These are phyloP conservation scores for Platyrinchus mystaceus DNA, from an alignment of 2,797 vertebrate genomes.

Conservation along the genomic window DNA sequence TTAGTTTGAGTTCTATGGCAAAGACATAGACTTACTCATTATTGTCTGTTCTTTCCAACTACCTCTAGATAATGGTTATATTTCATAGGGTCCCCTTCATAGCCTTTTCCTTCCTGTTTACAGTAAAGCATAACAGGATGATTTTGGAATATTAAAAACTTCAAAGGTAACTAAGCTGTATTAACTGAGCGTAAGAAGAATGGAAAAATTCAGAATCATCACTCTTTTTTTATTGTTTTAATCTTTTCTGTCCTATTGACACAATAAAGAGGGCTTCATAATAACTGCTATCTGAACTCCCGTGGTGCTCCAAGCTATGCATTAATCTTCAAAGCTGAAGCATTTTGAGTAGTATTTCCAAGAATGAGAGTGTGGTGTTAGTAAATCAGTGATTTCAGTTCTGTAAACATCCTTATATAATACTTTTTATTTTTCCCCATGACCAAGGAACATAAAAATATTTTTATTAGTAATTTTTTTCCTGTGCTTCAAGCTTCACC, in stretches of 20 bases:
- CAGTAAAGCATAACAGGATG: not conserved
- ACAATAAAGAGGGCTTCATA: not conserved
- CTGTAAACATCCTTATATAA: not conserved
- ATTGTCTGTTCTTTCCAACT: not conserved
- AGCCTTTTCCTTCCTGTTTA: not conserved
- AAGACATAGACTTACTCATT: not conserved
- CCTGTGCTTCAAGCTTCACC: not conserved
- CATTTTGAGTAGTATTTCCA: not conserved
- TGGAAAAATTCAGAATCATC: not conserved
- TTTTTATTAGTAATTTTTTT: not conserved
- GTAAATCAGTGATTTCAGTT: not conserved
- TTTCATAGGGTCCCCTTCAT: not conserved
- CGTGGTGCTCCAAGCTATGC: not conserved
- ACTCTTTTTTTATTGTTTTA: slow-evolving; percentile 13
- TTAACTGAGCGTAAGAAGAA: not conserved
- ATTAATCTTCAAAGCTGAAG: slow-evolving; percentile 10
- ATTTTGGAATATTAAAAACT: not conserved
- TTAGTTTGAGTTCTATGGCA: not conserved
- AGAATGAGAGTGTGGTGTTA: not conserved
- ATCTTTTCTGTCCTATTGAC: not conserved
- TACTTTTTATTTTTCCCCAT: not conserved
- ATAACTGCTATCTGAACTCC: not conserved
- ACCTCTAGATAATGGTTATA: not conserved
- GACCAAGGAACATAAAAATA: not conserved
- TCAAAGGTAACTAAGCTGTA: not conserved